Evolutionary conservation across 35 echinoderm and acorn worm species (phyloP).

Genomic region (Antedon bifida): DNA sequence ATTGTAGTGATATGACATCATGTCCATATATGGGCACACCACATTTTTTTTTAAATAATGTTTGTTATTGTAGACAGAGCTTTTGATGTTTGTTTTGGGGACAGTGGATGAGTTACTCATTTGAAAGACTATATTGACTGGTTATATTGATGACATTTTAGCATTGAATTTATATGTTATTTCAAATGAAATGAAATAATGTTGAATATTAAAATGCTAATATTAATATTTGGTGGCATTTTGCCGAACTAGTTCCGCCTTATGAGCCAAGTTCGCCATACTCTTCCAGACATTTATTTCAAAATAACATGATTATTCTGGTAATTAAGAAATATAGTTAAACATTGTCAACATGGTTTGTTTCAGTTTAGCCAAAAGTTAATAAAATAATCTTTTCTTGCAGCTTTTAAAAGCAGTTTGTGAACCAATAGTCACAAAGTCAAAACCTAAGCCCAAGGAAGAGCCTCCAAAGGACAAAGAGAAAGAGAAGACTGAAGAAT

Average conservation of each 20-base stretch:
- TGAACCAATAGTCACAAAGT: constrained; percentile 61
- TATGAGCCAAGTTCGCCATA: not conserved
- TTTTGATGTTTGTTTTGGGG: too few species aligned
- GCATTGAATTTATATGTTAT: not conserved
- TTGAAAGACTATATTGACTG: not conserved
- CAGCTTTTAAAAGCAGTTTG: constrained; percentile 48
- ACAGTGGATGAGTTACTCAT: too few species aligned
- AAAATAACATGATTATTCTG: too few species aligned
- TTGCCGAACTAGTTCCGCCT: not conserved
- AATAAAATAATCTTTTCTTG: not conserved
- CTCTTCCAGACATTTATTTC: not conserved
- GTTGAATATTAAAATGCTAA: not conserved
- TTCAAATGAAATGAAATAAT: not conserved
- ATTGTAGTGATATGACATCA: too few species aligned
- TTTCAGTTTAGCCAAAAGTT: too few species aligned
- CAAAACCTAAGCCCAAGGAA: constrained; percentile 91
- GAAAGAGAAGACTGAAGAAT: not conserved
- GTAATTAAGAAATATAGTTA: too few species aligned
- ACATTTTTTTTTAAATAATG: too few species aligned
- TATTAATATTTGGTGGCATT: not conserved
- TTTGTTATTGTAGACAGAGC: too few species aligned
- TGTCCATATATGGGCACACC: too few species aligned
- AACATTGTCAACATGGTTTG: too few species aligned
- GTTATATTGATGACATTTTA: not conserved
- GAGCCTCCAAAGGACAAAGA: constrained; percentile 75